Evolutionary conservation across 1,140 invertebrate genomes (phyloP), one percentile per base, ranked within the genome.

Genomic region (Eciton burchellii): DNA sequence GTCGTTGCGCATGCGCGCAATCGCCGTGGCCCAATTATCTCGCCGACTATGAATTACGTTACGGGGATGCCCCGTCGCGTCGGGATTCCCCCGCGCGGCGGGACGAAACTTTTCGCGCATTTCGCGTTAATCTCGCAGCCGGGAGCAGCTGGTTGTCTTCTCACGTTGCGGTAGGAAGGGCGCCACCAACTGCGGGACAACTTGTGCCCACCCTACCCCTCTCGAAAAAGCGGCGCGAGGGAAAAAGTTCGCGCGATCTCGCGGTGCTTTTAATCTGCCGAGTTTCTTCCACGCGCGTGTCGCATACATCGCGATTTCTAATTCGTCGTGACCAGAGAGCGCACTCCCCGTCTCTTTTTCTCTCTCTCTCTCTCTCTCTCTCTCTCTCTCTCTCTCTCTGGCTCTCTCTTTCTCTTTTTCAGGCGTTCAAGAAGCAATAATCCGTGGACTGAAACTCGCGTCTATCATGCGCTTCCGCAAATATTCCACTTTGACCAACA

Each of bases 21-120:
- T 87, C 73, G 84, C 81, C 62, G 54, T 83, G 84, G 79, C 87
- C 88, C 84, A 90, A 89, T 90, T 90, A 90, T 90, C 89, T 87
- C 84, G 88, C 87, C 84, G 60, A 63, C 65, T 79, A 86, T 89
- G 88, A 90, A 90, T 90, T 88, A 90, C 66, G 57, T n/a, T 73
- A 83, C 59, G 65, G 71, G n/a, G n/a, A 29, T 59, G 73, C 71
- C 70, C 59, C 26, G 59, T 54, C 45, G 45, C 35, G 54, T 52
- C 35, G 52, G 12, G 45, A 83, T 85, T 45, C 60, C 52, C 35
- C 5, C 41, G 43, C n/a, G n/a, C 6, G 4, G 9, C 45, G 45
- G 35, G 60, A 65, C 41, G 62, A 82, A 76, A 83, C 84, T 83
- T 86, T 86, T 56, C 60, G 66, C 56, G 43, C 52, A 68, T 70